Base-by-base conservation (phyloP, 2,113 vertebrate genomes). In the Physeter macrocephalus region DNA sequence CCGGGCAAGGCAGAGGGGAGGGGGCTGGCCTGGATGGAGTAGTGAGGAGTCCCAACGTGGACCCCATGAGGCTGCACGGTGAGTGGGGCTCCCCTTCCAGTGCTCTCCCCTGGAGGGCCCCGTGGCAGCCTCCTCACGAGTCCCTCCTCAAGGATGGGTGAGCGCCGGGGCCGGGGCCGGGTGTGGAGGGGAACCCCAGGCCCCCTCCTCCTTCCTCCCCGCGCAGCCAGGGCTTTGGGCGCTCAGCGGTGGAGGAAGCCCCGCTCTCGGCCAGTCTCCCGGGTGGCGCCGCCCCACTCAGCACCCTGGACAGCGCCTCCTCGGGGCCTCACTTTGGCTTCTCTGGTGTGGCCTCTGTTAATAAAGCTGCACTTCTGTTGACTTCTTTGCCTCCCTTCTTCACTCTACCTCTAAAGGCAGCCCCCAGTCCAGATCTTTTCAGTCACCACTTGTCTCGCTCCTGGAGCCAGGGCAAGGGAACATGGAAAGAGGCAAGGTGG, bases 241-340 rank as follows among this genome's bases (percentile, higher is more conserved):
- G 0, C 61, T 31, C 43, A 11, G 21, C 15, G 2, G 75, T 14
- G 2, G 21, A 87, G 85, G 75, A 59, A 36, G 39, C 86, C 15
- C 8, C 1, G 1, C 17, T 62, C 54, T 54, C 18, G 0, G 18
- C 1, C 17, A 64, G n/a, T 71, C 64, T 85, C 36, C 46, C 0
- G 0, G 43, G n/a, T n/a, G 41, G 72, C 2, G 0, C 57, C 3
- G n/a, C 54, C 39, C 61, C 0, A 6, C 77, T 96, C 93, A 98
- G 97, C 96, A 98, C 97, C 97, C 95, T 98, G 97, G 97, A 98
- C 97, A 98, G 97, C 97, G 75, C 52, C 2, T 31, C 62, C 10
- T 61, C 10, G 11, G 3, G 85, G 75, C 62, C 67, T 67, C 11
- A 0, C 52, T 82, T 20, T 46, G 81, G 88, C 78, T 78, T 83